phyloP scores from a whole-genome alignment of 2,888 invertebrate genomes.

The Cheilosia vernalis region DNA sequence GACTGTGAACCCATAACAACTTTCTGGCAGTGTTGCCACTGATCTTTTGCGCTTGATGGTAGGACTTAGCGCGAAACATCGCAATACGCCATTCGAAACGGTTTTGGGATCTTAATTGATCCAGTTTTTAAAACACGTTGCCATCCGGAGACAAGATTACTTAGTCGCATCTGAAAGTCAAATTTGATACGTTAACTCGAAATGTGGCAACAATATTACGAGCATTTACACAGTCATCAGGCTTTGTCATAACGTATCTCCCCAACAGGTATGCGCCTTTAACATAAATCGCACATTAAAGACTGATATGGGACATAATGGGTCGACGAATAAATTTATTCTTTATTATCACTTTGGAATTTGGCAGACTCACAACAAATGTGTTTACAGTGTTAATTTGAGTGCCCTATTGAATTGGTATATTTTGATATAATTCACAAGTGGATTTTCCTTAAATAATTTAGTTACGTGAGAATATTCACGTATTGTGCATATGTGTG shows the following conservation, averaged over 20 bases:
- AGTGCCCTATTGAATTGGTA: slow-evolving; percentile 28
- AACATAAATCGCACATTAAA: slow-evolving; percentile 2
- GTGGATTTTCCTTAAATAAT: background rate
- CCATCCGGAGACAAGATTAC: no score
- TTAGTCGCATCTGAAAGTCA: background rate
- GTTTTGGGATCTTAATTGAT: no score
- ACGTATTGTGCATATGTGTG: background rate
- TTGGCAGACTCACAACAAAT: slow-evolving; percentile 27
- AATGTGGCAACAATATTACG: slow-evolving; percentile 11
- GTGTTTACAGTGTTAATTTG: slow-evolving; percentile 51
- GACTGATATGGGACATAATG: background rate
- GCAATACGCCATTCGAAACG: no score
- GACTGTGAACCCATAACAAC: no score
- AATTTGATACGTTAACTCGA: background rate
- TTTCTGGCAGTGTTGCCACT: no score
- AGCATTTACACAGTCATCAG: background rate
- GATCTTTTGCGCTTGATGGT: no score
- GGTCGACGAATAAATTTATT: slow-evolving; percentile 6
- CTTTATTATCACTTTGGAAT: slow-evolving; percentile 28
- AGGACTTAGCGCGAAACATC: no score
- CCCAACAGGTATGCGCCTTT: background rate
- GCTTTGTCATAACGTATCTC: background rate
- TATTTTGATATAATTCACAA: background rate
- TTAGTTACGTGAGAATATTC: background rate
- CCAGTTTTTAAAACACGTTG: no score